Percentiles rank a stretch among this genome's conserved stretches.
These are phyloP conservation scores for Acromyrmex heyeri DNA, from an alignment of 1,140 invertebrate genomes.

Conservation along the genomic window DNA sequence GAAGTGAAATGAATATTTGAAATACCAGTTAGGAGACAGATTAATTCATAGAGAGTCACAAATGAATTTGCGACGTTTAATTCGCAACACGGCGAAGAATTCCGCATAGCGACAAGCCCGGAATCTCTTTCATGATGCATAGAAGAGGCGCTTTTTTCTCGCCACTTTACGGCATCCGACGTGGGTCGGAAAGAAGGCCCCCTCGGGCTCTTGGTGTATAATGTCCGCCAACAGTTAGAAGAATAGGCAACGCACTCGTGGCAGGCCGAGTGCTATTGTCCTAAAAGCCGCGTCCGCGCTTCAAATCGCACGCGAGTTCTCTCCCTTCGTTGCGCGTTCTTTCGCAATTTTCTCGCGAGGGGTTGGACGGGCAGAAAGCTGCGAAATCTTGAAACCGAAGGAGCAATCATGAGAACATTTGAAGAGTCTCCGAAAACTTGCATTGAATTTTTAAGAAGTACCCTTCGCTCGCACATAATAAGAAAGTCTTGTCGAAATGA, in stretches of 20 bases:
- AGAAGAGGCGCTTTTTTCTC: conserved; percentile 49
- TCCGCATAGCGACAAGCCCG: conserved; percentile 13
- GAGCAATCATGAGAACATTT: conserved; percentile 62
- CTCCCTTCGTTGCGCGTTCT: conserved; percentile 40
- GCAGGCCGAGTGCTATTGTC: conserved; percentile 73
- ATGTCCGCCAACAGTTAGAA: conserved; percentile 72
- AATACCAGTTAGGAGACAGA: conserved; percentile 1
- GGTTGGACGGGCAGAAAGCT: conserved; percentile 19
- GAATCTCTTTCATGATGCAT: conserved; percentile 45
- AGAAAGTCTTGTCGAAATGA: conserved; percentile 7
- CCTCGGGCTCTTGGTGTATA: conserved; percentile 65
- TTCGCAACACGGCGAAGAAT: conserved; percentile 14
- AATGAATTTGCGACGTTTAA: conserved; percentile 28
- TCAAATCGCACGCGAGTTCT: conserved; percentile 41
- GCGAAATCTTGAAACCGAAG: conserved; percentile 65
- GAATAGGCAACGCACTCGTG: conserved; percentile 76
- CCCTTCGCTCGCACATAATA: background rate
- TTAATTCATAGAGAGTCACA: conserved; percentile 34
- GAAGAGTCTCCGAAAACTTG: background rate
- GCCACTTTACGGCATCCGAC: conserved; percentile 65
- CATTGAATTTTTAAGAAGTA: conserved; percentile 41
- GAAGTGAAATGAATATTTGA: background rate
- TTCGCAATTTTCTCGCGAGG: conserved; percentile 25
- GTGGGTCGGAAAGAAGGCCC: conserved; percentile 61
- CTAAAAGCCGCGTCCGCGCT: conserved; percentile 71